Conservation (phyloP, 1,140 invertebrate genomes). For the Philopotamus ludificatus region DNA sequence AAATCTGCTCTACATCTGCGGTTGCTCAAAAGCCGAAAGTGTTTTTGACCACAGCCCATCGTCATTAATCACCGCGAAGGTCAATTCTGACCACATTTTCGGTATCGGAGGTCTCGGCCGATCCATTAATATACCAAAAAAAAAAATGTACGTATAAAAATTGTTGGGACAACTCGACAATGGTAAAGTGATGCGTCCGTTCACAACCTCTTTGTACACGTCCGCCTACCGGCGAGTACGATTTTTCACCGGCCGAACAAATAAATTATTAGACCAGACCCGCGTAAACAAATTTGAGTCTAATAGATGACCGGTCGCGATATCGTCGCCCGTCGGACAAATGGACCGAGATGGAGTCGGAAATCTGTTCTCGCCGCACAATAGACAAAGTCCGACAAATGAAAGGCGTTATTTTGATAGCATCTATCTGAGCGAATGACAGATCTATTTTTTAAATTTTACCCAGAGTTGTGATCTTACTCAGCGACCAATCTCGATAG, state of each 20-base stretch:
- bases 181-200: not conserved
- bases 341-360: not conserved
- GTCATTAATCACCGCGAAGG: constrained; percentile 17
- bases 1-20: too few relatives aligned
- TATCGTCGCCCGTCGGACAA: constrained; percentile 9
- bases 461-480: constrained; percentile 17
- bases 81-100: constrained; percentile 8
- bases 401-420: constrained; percentile 27
- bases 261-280: constrained; percentile 22
- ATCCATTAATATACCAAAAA: constrained; percentile 12
- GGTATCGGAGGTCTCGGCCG: not conserved
- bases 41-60: not conserved
- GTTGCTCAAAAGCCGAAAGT: constrained; percentile 4
- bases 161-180: not conserved
- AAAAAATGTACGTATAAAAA: not conserved
- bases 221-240: constrained; percentile 15
- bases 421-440: constrained; percentile 24
- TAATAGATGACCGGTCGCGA: constrained; percentile 20
- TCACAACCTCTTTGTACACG: constrained; percentile 15
- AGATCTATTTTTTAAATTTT: constrained; percentile 24
- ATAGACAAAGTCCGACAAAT: constrained; percentile 14
- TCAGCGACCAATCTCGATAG: constrained; percentile 14
- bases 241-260: constrained; percentile 24
- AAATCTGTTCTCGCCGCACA: constrained; percentile 6
- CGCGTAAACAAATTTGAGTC: constrained; percentile 15